These are phyloP conservation scores for Amorpha juglandis DNA, from an alignment of 2,888 invertebrate genomes.

Conservation along the genomic window DNA sequence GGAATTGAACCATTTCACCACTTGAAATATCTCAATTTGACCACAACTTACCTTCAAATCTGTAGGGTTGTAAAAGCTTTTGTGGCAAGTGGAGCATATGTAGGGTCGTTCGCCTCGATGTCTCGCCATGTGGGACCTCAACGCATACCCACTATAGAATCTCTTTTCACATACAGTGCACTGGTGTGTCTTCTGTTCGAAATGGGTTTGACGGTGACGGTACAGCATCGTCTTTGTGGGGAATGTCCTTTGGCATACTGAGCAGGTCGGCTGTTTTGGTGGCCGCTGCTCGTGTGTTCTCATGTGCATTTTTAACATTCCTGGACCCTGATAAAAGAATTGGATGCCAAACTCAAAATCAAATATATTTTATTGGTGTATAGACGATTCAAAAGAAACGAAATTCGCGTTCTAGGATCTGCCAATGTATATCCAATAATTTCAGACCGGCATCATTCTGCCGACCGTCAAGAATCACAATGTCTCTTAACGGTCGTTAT, in stretches of 20 bases:
- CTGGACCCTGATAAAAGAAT: slow-evolving; percentile 75
- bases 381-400: no score
- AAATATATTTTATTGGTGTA: no score
- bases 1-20: not conserved
- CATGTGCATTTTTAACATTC: slow-evolving; percentile 88
- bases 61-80: slow-evolving; percentile 84
- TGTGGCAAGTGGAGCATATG: slow-evolving; percentile 83
- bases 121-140: slow-evolving; percentile 79
- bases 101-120: slow-evolving; percentile 81
- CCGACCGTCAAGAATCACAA: no score
- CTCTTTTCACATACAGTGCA: slow-evolving; percentile 80
- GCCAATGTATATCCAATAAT: no score
- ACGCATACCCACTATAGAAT: slow-evolving; percentile 79
- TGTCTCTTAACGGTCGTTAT: no score
- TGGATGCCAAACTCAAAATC: not conserved
- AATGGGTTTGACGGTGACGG: slow-evolving; percentile 86
- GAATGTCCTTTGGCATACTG: slow-evolving; percentile 85
- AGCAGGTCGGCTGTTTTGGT: slow-evolving; percentile 84
- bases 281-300: slow-evolving; percentile 85
- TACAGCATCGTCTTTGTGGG: slow-evolving; percentile 85
- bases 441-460: no score
- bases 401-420: no score
- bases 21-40: not conserved
- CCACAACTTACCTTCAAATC: slow-evolving; percentile 77
- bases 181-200: slow-evolving; percentile 81